These are phyloP conservation scores for Talpa occidentalis DNA, from an alignment of 2,113 vertebrate genomes.

Conservation along the genomic window DNA sequence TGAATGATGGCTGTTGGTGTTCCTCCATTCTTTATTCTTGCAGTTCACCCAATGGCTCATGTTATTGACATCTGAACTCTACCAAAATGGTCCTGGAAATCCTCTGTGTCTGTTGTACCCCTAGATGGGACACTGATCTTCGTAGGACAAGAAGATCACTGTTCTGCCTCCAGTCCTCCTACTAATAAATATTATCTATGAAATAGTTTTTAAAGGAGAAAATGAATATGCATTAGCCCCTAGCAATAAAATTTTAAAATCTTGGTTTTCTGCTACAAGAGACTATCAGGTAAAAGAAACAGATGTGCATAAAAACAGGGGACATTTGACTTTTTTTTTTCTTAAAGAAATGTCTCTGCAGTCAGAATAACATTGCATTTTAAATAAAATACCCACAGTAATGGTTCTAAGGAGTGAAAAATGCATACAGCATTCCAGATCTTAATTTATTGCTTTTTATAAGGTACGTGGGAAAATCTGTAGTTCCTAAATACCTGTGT, in stretches of 20 bases:
- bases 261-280: neutral
- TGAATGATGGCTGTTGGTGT: conserved; percentile 68
- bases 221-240: neutral
- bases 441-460: neutral
- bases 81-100: neutral
- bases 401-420: conserved; percentile 21
- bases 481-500: neutral
- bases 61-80: conserved; percentile 55
- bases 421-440: neutral
- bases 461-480: neutral
- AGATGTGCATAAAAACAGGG: neutral
- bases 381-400: neutral
- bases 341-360: neutral
- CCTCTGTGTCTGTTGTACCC: neutral
- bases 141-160: neutral
- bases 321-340: neutral
- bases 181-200: conserved; percentile 16
- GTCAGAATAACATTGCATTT: neutral
- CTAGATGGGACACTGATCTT: neutral
- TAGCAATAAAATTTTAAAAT: conserved; percentile 12
- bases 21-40: conserved; percentile 10
- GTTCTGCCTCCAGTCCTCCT: neutral
- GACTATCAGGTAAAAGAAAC: conserved; percentile 6
- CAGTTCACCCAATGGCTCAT: conserved; percentile 49
- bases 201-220: conserved; percentile 3